A percentile compares a stretch with the other conserved stretches of the same genome.
These are phyloP conservation scores for Cotesia congregata DNA, from an alignment of 2,888 invertebrate species.

Conservation along the genomic window DNA sequence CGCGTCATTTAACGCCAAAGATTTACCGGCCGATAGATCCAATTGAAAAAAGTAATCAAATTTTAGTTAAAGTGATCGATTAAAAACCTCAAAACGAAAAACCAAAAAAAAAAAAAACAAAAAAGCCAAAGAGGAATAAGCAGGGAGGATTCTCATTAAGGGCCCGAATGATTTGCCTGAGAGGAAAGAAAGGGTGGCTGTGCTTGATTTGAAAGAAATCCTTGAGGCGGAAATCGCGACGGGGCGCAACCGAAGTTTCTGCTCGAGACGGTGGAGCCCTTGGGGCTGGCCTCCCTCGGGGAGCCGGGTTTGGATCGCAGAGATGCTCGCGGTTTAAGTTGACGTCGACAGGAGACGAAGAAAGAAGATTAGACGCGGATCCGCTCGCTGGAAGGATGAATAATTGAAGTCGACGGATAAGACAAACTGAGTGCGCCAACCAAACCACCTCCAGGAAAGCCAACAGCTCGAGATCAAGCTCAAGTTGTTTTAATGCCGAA, in stretches of 20 bases:
- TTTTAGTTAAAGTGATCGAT: background rate
- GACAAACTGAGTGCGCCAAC: conserved; percentile 47
- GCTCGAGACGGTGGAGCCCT: conserved; percentile 41
- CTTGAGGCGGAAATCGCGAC: conserved; percentile 50
- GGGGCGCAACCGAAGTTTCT: conserved; percentile 51
- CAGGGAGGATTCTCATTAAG: conserved; percentile 33
- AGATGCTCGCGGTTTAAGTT: conserved; percentile 50
- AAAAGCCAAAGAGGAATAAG: background rate
- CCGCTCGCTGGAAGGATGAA: conserved; percentile 52
- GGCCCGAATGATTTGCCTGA: conserved; percentile 29
- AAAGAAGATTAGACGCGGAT: conserved; percentile 51
- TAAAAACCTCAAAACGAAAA: too few species aligned
- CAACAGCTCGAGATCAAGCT: conserved; percentile 20
- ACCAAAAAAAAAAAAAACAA: too few species aligned
- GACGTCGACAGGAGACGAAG: conserved; percentile 42
- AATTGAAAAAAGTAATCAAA: background rate
- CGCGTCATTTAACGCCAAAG: too few species aligned
- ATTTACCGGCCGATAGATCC: too few species aligned
- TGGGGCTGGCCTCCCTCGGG: conserved; percentile 38
- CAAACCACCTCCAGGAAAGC: conserved; percentile 20
- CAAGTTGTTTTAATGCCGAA: conserved; percentile 54
- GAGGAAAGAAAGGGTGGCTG: conserved; percentile 1
- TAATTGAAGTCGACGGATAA: conserved; percentile 57
- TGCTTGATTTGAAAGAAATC: conserved; percentile 46
- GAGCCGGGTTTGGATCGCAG: conserved; percentile 34